Conservation (phyloP, 1,140 invertebrate species). For the Heliconius nattereri region DNA sequence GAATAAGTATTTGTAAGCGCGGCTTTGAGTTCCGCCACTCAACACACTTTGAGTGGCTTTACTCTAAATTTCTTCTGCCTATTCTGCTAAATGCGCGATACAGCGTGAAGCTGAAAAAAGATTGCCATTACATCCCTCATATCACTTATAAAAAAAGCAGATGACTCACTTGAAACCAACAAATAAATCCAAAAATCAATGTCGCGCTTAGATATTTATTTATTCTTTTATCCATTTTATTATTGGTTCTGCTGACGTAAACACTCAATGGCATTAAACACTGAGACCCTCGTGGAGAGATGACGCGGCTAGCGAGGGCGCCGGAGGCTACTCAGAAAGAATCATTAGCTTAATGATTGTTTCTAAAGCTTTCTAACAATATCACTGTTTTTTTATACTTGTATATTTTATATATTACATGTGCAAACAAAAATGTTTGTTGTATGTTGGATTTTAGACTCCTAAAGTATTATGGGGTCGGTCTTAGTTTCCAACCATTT, state of each 20-base stretch:
- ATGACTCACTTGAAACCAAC: no score
- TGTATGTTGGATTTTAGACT: no score
- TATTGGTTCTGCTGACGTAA: conserved; percentile 12
- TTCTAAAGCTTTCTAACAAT: conserved; percentile 4
- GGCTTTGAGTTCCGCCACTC: background rate
- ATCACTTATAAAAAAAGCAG: no score
- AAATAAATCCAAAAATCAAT: background rate
- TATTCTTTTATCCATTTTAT: conserved; percentile 12
- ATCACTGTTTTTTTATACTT: background rate
- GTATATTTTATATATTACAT: no score
- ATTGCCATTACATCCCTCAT: no score
- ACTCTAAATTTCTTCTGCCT: no score
- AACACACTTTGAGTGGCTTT: background rate
- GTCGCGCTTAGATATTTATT: background rate
- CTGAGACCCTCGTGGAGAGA: background rate
- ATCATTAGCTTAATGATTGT: background rate
- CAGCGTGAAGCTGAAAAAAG: background rate
- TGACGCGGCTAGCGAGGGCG: background rate
- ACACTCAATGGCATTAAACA: conserved; percentile 11
- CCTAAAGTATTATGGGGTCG: no score
- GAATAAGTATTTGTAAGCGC: background rate
- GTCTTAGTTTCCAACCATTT: no score
- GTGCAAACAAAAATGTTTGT: no score
- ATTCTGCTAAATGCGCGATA: background rate
- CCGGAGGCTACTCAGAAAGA: background rate